phyloP scores from a whole-genome alignment of 2,797 vertebrate species.

The Pangasius larnaudii region DNA sequence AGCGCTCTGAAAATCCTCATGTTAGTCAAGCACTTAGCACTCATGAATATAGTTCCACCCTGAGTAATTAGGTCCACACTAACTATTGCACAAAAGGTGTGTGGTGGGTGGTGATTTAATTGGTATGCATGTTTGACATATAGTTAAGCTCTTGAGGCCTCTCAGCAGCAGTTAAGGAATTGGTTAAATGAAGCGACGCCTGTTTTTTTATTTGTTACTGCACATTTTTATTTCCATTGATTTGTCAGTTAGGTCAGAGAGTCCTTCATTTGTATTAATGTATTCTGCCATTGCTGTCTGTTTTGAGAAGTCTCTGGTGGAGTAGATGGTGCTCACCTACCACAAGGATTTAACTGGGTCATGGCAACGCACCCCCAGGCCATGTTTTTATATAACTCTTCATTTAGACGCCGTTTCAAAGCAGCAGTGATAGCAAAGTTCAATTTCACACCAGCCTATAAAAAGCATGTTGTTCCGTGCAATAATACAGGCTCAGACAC shows the following conservation, averaged over 20 bases:
- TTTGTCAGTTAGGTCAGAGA: slow-evolving; percentile 71
- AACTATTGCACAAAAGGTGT: slow-evolving; percentile 57
- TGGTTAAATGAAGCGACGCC: slow-evolving; percentile 63
- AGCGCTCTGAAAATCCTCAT: background rate
- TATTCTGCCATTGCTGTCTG: slow-evolving; percentile 68
- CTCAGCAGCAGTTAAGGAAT: slow-evolving; percentile 58
- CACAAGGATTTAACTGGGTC: slow-evolving; percentile 71
- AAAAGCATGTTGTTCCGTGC: slow-evolving; percentile 43
- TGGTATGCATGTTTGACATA: slow-evolving; percentile 56
- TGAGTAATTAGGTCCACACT: slow-evolving; percentile 70
- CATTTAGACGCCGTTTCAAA: slow-evolving; percentile 67
- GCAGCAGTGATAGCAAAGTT: slow-evolving; percentile 61
- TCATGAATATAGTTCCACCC: slow-evolving; percentile 62
- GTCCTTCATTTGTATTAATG: slow-evolving; percentile 67
- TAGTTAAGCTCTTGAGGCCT: slow-evolving; percentile 33
- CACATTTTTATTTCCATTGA: slow-evolving; percentile 71
- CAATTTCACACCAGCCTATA: slow-evolving; percentile 61
- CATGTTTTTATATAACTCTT: slow-evolving; percentile 69
- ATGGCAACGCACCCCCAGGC: slow-evolving; percentile 63
- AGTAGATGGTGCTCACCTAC: slow-evolving; percentile 63
- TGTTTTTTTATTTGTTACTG: slow-evolving; percentile 57
- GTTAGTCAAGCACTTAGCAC: slow-evolving; percentile 36
- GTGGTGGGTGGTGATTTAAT: slow-evolving; percentile 69
- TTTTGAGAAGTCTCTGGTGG: slow-evolving; percentile 53
- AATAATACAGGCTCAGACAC: slow-evolving; percentile 37